Conservation (phyloP, 2,113 vertebrate species). For the Colossoma macropomum region DNA sequence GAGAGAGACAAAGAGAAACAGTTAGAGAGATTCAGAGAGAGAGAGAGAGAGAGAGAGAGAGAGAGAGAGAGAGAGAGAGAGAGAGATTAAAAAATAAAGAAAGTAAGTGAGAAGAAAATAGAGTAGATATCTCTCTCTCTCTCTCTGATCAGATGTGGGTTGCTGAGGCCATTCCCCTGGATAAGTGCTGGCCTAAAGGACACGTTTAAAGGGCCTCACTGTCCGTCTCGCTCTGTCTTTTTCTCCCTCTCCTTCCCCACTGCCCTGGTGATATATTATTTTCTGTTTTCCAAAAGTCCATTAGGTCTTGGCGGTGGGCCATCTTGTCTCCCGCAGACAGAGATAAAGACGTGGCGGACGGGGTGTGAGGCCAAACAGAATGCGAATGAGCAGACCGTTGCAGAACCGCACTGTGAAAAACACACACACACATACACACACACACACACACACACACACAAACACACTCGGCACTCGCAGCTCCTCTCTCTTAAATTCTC, state of each 20-base stretch:
- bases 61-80: too few species aligned
- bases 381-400: conserved; percentile 50
- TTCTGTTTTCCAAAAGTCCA: conserved; percentile 78
- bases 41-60: too few species aligned
- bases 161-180: conserved; percentile 22
- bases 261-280: conserved; percentile 60
- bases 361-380: conserved; percentile 50
- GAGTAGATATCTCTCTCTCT: not conserved
- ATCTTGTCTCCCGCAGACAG: conserved; percentile 69
- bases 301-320: conserved; percentile 74
- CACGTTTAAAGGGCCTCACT: conserved; percentile 35
- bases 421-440: not conserved
- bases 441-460: not conserved
- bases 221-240: conserved; percentile 17
- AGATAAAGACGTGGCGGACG: conserved; percentile 71
- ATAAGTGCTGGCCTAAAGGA: conserved; percentile 36
- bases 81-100: too few species aligned
- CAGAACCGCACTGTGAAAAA: conserved; percentile 31
- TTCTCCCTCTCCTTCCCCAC: conserved; percentile 12
- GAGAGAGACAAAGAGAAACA: not conserved
- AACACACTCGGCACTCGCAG: not conserved
- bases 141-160: conserved; percentile 27
- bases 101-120: not conserved
- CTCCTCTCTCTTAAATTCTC: conserved; percentile 4
- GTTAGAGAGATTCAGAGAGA: not conserved